Percentiles rank a stretch among this genome's conserved stretches.
These are phyloP conservation scores for Ametastegia equiseti DNA, from an alignment of 2,888 invertebrate genomes.

Conservation along the genomic window DNA sequence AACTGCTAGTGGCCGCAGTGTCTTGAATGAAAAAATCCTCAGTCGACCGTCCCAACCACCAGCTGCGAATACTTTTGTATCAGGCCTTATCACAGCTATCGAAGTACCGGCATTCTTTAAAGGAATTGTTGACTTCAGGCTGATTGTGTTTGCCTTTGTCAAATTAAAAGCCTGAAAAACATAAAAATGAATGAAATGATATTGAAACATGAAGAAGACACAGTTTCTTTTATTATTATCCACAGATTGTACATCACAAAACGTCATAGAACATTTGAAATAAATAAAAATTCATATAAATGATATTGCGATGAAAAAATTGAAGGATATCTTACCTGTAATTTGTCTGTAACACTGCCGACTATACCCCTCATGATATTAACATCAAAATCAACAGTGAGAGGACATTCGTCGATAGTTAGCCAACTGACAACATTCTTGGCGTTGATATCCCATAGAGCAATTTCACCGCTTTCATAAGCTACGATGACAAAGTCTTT, in stretches of 20 bases:
- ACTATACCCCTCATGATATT: conserved; percentile 83
- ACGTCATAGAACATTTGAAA: conserved; percentile 12
- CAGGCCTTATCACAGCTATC: conserved; percentile 82
- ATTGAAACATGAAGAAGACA: neutral
- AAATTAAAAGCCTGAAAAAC: conserved; percentile 67
- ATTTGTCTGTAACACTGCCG: conserved; percentile 81
- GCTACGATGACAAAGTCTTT: conserved; percentile 81
- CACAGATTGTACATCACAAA: neutral
- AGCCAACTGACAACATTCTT: conserved; percentile 79
- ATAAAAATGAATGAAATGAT: too few relatives aligned
- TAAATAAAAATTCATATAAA: conserved; percentile 21
- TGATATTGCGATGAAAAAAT: conserved; percentile 77
- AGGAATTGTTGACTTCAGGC: conserved; percentile 77
- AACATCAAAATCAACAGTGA: conserved; percentile 85
- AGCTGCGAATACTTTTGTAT: conserved; percentile 85
- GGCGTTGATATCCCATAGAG: conserved; percentile 84
- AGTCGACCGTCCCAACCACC: conserved; percentile 89
- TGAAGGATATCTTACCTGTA: conserved; percentile 78
- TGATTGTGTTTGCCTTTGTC: conserved; percentile 64
- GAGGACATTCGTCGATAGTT: conserved; percentile 82
- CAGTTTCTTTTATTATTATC: neutral
- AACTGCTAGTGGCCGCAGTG: conserved; percentile 84
- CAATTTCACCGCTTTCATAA: conserved; percentile 86
- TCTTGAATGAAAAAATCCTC: conserved; percentile 88
- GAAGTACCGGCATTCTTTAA: conserved; percentile 88